A percentile compares a stretch with the other conserved stretches of the same genome.
These are phyloP conservation scores for Caenorhabditis macrosperma DNA, from an alignment of 2,888 invertebrate genomes.

Conservation along the genomic window DNA sequence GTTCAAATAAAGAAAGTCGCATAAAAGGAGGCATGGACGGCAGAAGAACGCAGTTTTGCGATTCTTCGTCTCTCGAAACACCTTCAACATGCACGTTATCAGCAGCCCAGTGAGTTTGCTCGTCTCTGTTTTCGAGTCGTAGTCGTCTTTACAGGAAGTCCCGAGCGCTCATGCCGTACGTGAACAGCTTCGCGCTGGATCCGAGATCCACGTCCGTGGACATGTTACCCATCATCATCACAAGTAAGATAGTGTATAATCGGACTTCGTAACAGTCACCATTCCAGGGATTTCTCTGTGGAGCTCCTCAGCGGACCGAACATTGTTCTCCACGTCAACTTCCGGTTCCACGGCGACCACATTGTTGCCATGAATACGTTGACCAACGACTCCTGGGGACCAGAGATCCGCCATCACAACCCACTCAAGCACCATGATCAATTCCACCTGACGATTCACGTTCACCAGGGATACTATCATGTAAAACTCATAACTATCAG, in stretches of 20 bases:
- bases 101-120: constrained; percentile 64
- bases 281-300: constrained; percentile 69
- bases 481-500: no score
- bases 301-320: constrained; percentile 73
- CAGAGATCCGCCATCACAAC: constrained; percentile 68
- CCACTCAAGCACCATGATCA: constrained; percentile 66
- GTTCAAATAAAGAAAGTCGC: constrained; percentile 43
- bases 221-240: constrained; percentile 68
- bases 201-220: constrained; percentile 63
- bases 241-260: no score
- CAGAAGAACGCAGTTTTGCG: constrained; percentile 33
- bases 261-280: constrained; percentile 64
- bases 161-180: constrained; percentile 62
- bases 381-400: constrained; percentile 63
- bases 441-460: constrained; percentile 64
- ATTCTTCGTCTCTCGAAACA: not conserved
- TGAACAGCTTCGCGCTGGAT: constrained; percentile 60
- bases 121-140: not conserved
- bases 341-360: constrained; percentile 70
- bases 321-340: constrained; percentile 71
- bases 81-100: constrained; percentile 60
- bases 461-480: constrained; percentile 68
- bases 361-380: constrained; percentile 64
- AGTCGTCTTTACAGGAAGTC: constrained; percentile 59
- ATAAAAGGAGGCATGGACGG: constrained; percentile 22